A percentile compares a stretch with the other conserved stretches of the same genome.
Evolutionary conservation across 2,113 vertebrate species (phyloP).

Genomic region (Cyprinus carpio): DNA sequence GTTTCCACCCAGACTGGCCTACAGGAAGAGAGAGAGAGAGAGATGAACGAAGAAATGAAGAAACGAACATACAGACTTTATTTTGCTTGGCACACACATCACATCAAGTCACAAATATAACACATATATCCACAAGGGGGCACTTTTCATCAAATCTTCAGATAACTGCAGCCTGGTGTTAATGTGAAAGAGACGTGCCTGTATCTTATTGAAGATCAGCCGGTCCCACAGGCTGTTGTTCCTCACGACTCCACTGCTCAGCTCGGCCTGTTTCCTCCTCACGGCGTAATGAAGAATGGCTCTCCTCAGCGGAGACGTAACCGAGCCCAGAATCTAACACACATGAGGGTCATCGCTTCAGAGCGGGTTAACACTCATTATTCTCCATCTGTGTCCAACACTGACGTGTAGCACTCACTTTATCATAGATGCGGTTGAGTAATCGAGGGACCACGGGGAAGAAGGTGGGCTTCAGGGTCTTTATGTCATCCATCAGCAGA

Average conservation of each 20-base stretch:
- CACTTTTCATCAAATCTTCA: not conserved
- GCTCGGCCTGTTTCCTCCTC: constrained; percentile 76
- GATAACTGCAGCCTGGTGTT: not conserved
- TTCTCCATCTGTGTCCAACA: not conserved
- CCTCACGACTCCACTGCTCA: constrained; percentile 74
- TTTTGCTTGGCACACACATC: not conserved
- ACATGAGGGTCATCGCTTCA: not conserved
- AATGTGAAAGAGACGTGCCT: constrained; percentile 60
- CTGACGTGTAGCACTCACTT: constrained; percentile 64
- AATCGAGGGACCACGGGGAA: constrained; percentile 80
- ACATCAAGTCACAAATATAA: not conserved
- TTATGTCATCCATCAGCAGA: constrained; percentile 80
- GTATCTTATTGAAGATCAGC: constrained; percentile 78
- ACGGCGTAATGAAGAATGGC: constrained; percentile 76
- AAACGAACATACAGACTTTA: not conserved
- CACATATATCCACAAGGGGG: not conserved
- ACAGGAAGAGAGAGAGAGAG: not conserved
- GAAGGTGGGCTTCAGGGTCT: constrained; percentile 78
- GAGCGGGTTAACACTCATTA: not conserved
- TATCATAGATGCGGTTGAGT: constrained; percentile 81
- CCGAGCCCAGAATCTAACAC: constrained; percentile 72
- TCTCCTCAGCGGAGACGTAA: constrained; percentile 71
- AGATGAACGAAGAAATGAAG: not conserved
- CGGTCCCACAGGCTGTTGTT: constrained; percentile 81
- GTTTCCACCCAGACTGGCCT: constrained; percentile 77